Evolutionary conservation across 2,888 invertebrate species (phyloP).

Genomic region (Blastobasis adustella): DNA sequence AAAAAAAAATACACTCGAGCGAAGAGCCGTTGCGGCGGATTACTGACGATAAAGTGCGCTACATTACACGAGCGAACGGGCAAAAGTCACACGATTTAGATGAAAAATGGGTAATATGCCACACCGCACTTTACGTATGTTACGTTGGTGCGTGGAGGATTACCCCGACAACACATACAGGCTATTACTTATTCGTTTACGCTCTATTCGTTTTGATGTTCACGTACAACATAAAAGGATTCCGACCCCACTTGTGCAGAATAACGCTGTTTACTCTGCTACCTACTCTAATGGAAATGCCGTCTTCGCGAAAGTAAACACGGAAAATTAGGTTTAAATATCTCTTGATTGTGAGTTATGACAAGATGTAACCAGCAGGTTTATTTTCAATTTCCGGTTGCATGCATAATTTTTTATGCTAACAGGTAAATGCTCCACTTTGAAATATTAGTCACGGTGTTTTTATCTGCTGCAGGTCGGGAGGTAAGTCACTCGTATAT

Average conservation of each 20-base stretch:
- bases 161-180: constrained; percentile 19
- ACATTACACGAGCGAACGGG: constrained; percentile 47
- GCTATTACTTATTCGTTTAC: constrained; percentile 27
- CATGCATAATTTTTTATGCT: too few relatives aligned
- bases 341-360: too few relatives aligned
- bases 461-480: constrained; percentile 4
- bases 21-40: constrained; percentile 34
- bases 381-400: too few relatives aligned
- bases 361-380: too few relatives aligned
- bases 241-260: constrained; percentile 7
- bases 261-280: constrained; percentile 7
- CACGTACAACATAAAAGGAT: constrained; percentile 13
- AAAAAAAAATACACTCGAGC: constrained; percentile 19
- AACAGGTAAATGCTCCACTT: background rate
- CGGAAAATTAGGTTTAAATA: background rate
- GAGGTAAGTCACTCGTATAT: constrained; percentile 3
- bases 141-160: constrained; percentile 13
- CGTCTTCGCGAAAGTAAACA: background rate
- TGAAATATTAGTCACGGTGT: constrained; percentile 1
- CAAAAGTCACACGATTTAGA: constrained; percentile 52
- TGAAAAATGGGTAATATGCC: constrained; percentile 50
- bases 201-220: constrained; percentile 18
- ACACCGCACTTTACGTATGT: constrained; percentile 36
- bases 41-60: constrained; percentile 50
- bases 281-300: constrained; percentile 5